Evolutionary conservation across 2,888 invertebrate species (phyloP).

Genomic region (Gastrophysa polygoni): DNA sequence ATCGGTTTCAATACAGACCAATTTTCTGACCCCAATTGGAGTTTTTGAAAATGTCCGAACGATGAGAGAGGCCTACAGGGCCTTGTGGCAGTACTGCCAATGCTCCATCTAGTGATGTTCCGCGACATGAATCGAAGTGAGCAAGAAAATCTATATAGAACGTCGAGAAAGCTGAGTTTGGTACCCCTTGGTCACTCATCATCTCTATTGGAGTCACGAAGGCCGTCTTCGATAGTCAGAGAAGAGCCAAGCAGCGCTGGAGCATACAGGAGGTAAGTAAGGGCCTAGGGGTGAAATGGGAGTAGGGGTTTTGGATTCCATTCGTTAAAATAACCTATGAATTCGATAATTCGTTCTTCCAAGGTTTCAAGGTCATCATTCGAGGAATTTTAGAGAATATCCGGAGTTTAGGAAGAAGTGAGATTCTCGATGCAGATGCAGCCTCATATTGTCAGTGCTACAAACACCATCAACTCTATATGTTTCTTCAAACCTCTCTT

Average conservation of each 20-base stretch:
- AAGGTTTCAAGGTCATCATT: no score
- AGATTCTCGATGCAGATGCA: no score
- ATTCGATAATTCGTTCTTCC: no score
- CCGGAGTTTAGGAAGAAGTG: no score
- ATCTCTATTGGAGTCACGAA: conserved; percentile 29
- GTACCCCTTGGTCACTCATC: conserved; percentile 47
- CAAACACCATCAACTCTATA: no score
- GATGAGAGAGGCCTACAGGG: conserved; percentile 29
- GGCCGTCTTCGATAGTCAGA: conserved; percentile 22
- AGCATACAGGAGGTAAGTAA: conserved; percentile 25
- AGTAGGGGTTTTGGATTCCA: background rate
- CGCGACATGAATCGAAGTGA: conserved; percentile 68
- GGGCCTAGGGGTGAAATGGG: background rate
- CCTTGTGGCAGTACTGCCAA: conserved; percentile 47
- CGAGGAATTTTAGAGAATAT: no score
- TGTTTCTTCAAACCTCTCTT: no score
- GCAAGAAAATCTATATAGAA: conserved; percentile 67
- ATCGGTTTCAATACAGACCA: background rate
- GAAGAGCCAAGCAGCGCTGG: conserved; percentile 23
- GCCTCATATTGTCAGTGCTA: no score
- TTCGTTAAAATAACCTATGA: no score
- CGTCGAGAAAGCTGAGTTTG: conserved; percentile 65
- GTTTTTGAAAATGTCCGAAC: conserved; percentile 2
- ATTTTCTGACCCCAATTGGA: background rate
- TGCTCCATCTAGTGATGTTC: conserved; percentile 60